Conservation (phyloP, 2,797 vertebrate genomes). For the Mormyrops boulengeri region DNA sequence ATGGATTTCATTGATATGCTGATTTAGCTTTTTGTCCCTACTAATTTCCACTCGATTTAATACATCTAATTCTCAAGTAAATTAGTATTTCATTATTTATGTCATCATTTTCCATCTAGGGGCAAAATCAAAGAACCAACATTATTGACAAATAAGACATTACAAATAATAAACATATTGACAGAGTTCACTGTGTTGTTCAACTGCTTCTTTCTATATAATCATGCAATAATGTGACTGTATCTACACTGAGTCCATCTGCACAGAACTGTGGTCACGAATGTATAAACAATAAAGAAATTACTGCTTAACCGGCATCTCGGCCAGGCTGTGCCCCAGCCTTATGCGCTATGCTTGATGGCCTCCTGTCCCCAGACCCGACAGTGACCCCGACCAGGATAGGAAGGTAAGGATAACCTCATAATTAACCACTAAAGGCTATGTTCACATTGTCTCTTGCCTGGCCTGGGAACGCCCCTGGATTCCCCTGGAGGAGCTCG, state of each 20-base stretch:
- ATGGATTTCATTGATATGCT: neutral
- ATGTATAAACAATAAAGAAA: neutral
- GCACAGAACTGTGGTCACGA: neutral
- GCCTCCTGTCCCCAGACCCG: neutral
- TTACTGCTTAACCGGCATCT: neutral
- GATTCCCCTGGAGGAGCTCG: too few relatives aligned
- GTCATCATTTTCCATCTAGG: neutral
- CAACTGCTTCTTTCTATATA: neutral
- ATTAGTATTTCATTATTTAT: neutral
- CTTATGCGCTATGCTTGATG: neutral
- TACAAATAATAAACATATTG: neutral
- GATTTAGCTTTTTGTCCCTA: neutral
- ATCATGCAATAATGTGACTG: neutral
- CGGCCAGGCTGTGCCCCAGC: neutral
- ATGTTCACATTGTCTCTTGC: neutral
- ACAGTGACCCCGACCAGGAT: neutral
- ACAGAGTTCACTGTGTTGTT: neutral
- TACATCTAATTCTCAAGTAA: neutral
- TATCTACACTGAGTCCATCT: neutral
- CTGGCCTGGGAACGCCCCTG: too few relatives aligned
- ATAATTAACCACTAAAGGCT: neutral
- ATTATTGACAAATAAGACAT: neutral
- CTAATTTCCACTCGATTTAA: neutral
- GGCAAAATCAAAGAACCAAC: neutral
- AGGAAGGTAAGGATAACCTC: neutral